Percentiles rank a stretch among this genome's conserved stretches.
These are phyloP conservation scores for Xestia sexstrigata DNA, from an alignment of 2,888 invertebrate genomes.

Conservation along the genomic window DNA sequence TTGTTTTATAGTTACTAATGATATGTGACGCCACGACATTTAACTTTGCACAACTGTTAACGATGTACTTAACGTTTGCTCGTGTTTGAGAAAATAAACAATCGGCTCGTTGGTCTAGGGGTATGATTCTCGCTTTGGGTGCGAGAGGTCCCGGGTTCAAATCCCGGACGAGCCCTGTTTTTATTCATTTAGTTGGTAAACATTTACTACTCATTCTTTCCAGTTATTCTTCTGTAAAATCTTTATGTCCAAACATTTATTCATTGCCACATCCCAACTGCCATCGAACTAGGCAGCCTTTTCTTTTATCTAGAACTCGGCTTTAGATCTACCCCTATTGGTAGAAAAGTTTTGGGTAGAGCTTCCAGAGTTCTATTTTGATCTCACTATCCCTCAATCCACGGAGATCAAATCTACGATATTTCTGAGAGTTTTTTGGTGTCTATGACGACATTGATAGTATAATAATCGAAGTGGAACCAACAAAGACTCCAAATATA, in stretches of 20 bases:
- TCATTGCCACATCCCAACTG: too few relatives aligned
- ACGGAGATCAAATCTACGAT: background rate
- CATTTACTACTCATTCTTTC: background rate
- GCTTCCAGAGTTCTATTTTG: too few relatives aligned
- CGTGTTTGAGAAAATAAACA: accelerated
- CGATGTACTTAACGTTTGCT: background rate
- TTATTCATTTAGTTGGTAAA: background rate
- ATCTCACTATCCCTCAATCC: too few relatives aligned
- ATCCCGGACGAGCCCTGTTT: constrained; percentile 89
- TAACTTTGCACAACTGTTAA: constrained; percentile 24
- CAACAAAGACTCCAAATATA: background rate
- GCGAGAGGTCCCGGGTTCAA: constrained; percentile 91
- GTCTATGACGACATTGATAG: background rate
- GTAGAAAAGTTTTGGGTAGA: too few relatives aligned
- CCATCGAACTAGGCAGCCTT: too few relatives aligned
- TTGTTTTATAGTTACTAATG: background rate
- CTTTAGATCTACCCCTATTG: too few relatives aligned
- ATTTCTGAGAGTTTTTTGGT: background rate
- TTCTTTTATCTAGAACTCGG: too few relatives aligned
- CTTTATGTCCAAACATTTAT: background rate
- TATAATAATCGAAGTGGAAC: background rate
- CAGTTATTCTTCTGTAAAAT: background rate
- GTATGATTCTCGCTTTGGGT: constrained; percentile 91
- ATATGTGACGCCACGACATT: constrained; percentile 21
- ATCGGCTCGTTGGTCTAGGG: constrained; percentile 89